Evolutionary conservation across 1,140 invertebrate genomes (phyloP).

Genomic region (Vanessa atalanta): DNA sequence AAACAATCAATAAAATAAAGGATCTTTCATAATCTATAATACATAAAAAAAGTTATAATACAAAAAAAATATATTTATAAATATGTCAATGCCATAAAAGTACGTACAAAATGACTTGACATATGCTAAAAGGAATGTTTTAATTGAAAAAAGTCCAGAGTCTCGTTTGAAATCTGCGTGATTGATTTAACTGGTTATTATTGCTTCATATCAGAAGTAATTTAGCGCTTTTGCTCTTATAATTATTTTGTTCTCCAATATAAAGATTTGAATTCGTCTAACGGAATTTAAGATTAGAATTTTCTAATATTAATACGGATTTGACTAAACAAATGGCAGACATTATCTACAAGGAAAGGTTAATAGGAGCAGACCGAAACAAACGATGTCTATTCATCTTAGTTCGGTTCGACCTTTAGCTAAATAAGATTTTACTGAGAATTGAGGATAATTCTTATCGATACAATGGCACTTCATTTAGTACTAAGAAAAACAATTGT

Average conservation of each 20-base stretch:
- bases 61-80: no score
- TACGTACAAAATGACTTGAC: no score
- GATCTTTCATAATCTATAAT: no score
- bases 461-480: background rate
- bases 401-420: constrained; percentile 13
- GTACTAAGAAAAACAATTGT: background rate
- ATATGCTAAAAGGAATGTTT: no score
- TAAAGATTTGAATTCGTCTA: background rate
- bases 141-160: no score
- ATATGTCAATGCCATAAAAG: no score
- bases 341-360: constrained; percentile 30
- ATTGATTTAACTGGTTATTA: background rate
- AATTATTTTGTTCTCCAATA: background rate
- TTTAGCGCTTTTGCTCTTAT: background rate
- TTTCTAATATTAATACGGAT: constrained; percentile 10
- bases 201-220: background rate
- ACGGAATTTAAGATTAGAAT: background rate
- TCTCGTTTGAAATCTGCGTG: no score
- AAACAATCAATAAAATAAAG: no score
- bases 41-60: no score
- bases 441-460: background rate
- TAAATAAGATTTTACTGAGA: constrained; percentile 10
- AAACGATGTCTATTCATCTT: constrained; percentile 25
- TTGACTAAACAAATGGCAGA: constrained; percentile 1
- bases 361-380: constrained; percentile 25